These are phyloP conservation scores for Hapalemur alaotrensis DNA, from an alignment of 2,797 vertebrate species.

Conservation along the genomic window DNA sequence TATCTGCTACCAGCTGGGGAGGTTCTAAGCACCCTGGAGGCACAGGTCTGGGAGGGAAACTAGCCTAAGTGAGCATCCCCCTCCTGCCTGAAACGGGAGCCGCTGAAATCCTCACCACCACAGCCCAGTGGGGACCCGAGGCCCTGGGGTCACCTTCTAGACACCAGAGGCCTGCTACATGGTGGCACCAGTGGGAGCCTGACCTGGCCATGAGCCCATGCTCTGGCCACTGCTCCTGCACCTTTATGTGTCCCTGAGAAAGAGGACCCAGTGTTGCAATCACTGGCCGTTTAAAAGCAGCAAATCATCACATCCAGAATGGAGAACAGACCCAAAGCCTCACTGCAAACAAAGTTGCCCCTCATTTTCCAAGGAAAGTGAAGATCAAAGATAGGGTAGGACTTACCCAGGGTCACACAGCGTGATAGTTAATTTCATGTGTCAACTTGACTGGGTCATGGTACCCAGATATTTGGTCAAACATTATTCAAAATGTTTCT, in stretches of 20 bases:
- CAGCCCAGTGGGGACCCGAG: fast-evolving
- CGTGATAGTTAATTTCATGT: neutral
- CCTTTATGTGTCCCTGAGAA: neutral
- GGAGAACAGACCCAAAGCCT: neutral
- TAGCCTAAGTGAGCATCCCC: fast-evolving
- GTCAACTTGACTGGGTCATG: neutral
- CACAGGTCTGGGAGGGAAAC: neutral
- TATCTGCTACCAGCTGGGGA: neutral
- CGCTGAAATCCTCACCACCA: neutral
- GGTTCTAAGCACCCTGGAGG: neutral
- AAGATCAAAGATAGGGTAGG: neutral
- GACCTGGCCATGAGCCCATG: neutral
- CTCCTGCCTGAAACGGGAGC: neutral
- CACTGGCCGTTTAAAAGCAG: neutral
- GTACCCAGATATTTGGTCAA: neutral
- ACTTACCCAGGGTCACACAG: neutral
- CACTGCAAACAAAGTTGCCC: neutral
- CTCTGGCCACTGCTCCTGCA: fast-evolving
- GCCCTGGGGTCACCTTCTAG: fast-evolving
- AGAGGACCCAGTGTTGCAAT: neutral
- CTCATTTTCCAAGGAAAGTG: neutral
- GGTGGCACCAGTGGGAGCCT: neutral
- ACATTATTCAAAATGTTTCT: neutral
- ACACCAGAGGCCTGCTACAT: neutral
- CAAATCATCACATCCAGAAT: too few relatives aligned